Evolutionary conservation across 1,140 invertebrate genomes (phyloP).

Genomic region (Acyrthosiphon pisum): DNA sequence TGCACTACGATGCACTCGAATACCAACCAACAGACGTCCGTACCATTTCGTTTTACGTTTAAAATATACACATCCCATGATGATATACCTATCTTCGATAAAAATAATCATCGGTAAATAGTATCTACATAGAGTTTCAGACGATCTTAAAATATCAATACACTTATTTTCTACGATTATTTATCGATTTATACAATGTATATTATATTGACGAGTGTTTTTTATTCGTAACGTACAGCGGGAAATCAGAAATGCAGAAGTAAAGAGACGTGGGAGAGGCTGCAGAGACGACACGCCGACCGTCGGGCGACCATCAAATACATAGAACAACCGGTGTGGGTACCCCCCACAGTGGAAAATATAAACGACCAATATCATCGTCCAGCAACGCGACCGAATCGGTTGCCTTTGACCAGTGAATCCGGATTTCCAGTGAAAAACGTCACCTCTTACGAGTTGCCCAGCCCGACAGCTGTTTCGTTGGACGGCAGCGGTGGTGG

Average conservation of each 20-base stretch:
- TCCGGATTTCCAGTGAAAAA: slow-evolving; percentile 62
- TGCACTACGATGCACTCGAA: not conserved
- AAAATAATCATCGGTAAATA: too few species aligned
- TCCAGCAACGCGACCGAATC: slow-evolving; percentile 57
- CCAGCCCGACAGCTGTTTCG: slow-evolving; percentile 64
- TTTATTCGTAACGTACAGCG: slow-evolving; percentile 61
- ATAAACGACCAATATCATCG: slow-evolving; percentile 58
- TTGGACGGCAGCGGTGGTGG: slow-evolving; percentile 62
- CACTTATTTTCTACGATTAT: too few species aligned
- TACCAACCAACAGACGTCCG: not conserved
- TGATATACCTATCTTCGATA: too few species aligned
- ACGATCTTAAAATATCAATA: too few species aligned
- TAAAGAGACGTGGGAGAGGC: slow-evolving; percentile 69
- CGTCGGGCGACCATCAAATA: not conserved
- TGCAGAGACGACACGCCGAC: slow-evolving; percentile 65
- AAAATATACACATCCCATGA: not conserved
- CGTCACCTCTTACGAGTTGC: slow-evolving; percentile 39
- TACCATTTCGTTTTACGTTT: not conserved
- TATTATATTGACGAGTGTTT: not conserved
- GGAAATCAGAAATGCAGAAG: slow-evolving; percentile 65
- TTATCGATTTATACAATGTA: not conserved
- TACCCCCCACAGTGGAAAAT: slow-evolving; percentile 61
- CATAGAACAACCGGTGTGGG: slow-evolving; percentile 61
- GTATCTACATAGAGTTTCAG: too few species aligned
- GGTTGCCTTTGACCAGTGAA: slow-evolving; percentile 62